Conservation (phyloP, 2,113 vertebrate species). For the Delphinapterus leucas region DNA sequence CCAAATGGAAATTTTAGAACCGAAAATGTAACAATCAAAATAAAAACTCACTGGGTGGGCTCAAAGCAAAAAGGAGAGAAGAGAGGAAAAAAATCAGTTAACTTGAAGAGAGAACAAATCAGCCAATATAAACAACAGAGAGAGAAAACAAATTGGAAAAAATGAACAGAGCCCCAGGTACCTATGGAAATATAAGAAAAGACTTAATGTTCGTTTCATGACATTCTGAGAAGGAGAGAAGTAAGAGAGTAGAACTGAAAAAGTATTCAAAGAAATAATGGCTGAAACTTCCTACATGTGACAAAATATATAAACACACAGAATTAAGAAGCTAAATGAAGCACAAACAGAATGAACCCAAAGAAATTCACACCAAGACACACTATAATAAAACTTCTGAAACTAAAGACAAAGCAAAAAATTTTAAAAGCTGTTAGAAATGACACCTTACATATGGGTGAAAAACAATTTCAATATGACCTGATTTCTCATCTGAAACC, state of each 20-base stretch:
- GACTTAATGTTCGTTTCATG: not conserved
- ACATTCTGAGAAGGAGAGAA: not conserved
- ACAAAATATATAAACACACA: not conserved
- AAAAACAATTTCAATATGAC: not conserved
- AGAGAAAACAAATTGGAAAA: not conserved
- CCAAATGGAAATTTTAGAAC: not conserved
- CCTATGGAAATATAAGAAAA: not conserved
- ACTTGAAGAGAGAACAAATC: not conserved
- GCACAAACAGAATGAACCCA: not conserved
- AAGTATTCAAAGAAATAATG: not conserved
- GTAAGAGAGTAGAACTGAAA: not conserved
- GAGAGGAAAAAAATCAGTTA: not conserved
- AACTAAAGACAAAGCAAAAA: not conserved
- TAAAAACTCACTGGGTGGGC: not conserved
- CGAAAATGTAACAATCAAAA: not conserved
- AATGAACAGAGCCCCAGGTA: not conserved
- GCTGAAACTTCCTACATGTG: not conserved
- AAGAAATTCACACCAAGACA: not conserved
- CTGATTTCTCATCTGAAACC: not conserved
- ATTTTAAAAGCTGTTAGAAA: not conserved
- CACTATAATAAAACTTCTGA: not conserved
- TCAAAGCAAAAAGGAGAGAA: not conserved
- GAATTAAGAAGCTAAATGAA: not conserved
- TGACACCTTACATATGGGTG: not conserved
- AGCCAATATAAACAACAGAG: not conserved